Percentiles rank a stretch among this genome's conserved stretches.
These are phyloP conservation scores for Numida meleagris DNA, from an alignment of 2,113 vertebrate genomes.

Conservation along the genomic window DNA sequence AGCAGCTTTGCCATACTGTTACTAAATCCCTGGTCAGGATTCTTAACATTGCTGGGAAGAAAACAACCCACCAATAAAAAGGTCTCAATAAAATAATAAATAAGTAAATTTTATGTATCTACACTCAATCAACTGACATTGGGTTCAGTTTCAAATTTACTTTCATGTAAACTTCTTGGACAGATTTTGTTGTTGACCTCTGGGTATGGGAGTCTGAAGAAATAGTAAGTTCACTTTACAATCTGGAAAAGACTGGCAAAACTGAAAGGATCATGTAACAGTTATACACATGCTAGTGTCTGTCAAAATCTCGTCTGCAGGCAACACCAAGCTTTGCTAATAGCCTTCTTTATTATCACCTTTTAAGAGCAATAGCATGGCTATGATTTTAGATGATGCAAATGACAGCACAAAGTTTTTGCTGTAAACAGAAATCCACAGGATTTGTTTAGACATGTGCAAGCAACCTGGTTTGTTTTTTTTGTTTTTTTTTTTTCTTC, in stretches of 20 bases:
- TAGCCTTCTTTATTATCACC: slow-evolving; percentile 77
- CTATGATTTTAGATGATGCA: slow-evolving; percentile 45
- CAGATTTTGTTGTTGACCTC: slow-evolving; percentile 76
- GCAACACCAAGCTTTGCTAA: slow-evolving; percentile 81
- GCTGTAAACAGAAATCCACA: slow-evolving; percentile 36
- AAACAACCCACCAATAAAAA: not conserved
- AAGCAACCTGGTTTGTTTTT: not conserved
- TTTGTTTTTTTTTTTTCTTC: not conserved
- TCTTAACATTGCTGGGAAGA: slow-evolving; percentile 36
- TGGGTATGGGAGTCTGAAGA: slow-evolving; percentile 78
- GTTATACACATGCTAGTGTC: slow-evolving; percentile 91
- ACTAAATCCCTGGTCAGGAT: slow-evolving; percentile 51
- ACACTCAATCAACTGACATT: not conserved
- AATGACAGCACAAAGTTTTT: not conserved
- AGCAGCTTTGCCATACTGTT: slow-evolving; percentile 58
- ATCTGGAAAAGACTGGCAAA: slow-evolving; percentile 80
- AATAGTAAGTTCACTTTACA: slow-evolving; percentile 82
- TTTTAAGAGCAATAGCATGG: slow-evolving; percentile 39
- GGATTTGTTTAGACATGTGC: not conserved
- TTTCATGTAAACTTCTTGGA: slow-evolving; percentile 14
- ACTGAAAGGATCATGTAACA: slow-evolving; percentile 88
- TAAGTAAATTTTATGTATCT: not conserved
- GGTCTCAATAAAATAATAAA: not conserved
- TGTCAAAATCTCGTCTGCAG: slow-evolving; percentile 89
- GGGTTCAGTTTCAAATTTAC: not conserved